These are phyloP conservation scores for Plagodis dolabraria DNA, from an alignment of 2,888 invertebrate genomes.

Conservation along the genomic window DNA sequence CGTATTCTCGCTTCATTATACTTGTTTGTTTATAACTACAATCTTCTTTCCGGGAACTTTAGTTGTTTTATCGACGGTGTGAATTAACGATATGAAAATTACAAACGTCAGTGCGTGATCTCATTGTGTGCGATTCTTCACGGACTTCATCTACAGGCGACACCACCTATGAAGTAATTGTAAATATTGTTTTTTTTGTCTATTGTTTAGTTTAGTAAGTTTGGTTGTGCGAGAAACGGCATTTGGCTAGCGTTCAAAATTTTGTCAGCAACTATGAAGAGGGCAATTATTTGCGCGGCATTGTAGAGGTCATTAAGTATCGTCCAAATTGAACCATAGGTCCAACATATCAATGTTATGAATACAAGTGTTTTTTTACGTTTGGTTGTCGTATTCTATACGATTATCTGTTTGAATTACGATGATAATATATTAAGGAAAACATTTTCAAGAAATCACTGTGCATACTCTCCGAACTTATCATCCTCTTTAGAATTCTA, in stretches of 20 bases:
- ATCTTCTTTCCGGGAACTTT: constrained; percentile 20
- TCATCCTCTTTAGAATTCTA: too few species aligned
- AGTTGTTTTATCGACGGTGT: constrained; percentile 11
- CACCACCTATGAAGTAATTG: constrained; percentile 31
- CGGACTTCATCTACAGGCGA: constrained; percentile 14
- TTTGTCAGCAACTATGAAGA: constrained; percentile 13
- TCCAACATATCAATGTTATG: too few species aligned
- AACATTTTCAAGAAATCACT: too few species aligned
- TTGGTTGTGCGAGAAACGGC: constrained; percentile 1
- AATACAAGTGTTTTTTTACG: too few species aligned
- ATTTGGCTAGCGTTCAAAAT: constrained; percentile 21
- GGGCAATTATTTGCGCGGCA: constrained; percentile 6
- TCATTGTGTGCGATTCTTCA: constrained; percentile 9
- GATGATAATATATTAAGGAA: too few species aligned
- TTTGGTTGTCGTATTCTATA: neutral
- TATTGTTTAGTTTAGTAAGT: constrained; percentile 14
- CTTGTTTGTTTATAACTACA: constrained; percentile 5
- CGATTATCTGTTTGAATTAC: too few species aligned
- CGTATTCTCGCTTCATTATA: constrained; percentile 7
- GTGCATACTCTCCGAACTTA: too few species aligned
- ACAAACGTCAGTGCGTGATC: constrained; percentile 17
- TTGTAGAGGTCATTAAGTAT: too few species aligned
- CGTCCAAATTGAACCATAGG: constrained; percentile 11
- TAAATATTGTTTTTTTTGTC: constrained; percentile 29
- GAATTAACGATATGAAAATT: constrained; percentile 34